phyloP scores from a whole-genome alignment of 1,140 invertebrate genomes.

The Ctenoplectra terminalis region DNA sequence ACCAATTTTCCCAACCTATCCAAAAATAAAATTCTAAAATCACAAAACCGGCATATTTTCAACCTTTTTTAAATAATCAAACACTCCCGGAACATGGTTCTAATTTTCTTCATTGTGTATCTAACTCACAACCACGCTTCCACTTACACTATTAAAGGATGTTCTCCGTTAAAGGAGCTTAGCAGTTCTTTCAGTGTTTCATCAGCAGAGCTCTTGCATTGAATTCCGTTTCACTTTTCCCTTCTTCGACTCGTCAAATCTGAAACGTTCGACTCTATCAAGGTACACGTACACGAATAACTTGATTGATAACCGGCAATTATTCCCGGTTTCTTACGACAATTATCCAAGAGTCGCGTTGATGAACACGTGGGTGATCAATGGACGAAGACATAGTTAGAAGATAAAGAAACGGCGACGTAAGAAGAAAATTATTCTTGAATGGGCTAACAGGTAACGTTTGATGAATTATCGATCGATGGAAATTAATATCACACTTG shows the following conservation, averaged over 20 bases:
- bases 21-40: too few relatives aligned
- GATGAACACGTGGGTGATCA: background rate
- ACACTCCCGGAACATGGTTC: too few relatives aligned
- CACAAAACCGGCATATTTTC: too few relatives aligned
- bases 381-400: background rate
- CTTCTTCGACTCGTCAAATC: conserved; percentile 12
- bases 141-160: background rate
- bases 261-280: background rate
- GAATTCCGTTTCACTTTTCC: conserved; percentile 1
- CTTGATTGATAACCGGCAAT: background rate
- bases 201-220: background rate
- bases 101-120: too few relatives aligned
- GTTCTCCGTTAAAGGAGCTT: background rate
- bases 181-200: background rate
- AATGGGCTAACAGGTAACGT: background rate
- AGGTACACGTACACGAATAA: background rate
- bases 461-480: conserved; percentile 30
- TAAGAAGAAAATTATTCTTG: background rate
- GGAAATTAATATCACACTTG: background rate
- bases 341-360: background rate
- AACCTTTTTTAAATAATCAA: too few relatives aligned
- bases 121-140: background rate
- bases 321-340: background rate
- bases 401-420: background rate
- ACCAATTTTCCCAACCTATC: too few relatives aligned